Evolutionary conservation across 2,113 vertebrate genomes (phyloP), one percentile per base, ranked within the genome.

Genomic region (Callopanchax toddi): DNA sequence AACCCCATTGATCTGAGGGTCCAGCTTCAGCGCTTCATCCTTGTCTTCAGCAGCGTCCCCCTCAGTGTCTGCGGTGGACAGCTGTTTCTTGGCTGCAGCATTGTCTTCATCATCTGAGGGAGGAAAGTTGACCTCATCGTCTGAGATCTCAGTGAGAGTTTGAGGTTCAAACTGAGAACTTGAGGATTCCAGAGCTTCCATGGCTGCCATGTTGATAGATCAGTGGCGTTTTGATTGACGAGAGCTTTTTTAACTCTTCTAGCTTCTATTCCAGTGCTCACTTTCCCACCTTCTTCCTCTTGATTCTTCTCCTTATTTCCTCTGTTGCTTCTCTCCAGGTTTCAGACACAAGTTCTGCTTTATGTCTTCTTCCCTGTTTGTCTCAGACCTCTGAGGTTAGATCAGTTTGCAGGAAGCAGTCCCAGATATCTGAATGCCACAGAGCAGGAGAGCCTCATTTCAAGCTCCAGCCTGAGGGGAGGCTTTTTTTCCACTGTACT

Each of bases 1-100:
- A 67, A 98, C 94, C 0, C 97, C 96, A 0, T 97, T 97, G 65
- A 94, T 93, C 85, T 96, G 95, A 34, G 29, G 50, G 60, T 90
- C 89, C 5, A 36, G 22, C 44, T 81, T 84, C 3, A 3, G 5
- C 0, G 40, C 83, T 3, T 89, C 89, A 0, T 76, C 68, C 45
- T 83, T 73, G 37, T 78, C 72, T 34, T 82, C 70, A 0, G 6
- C 21, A 0, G 7, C 26, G 0, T 72, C 82, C 2, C 63, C 79
- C 13, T 84, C 85, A 0, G 75, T 43, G 15, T 40, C 78, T 46
- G 73, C n/a, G 37, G 12, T 15, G 51, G 76, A 49, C 22, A 64
- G 56, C 22, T 88, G 87, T 53, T 76, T 86, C 59, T 81, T 86
- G 25, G 43, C 73, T 17, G 61, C 58, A 0, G 56, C 74, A 36